Evolutionary conservation across 2,113 vertebrate genomes (phyloP), one percentile per base, ranked within the genome.

Genomic region (Scortum barcoo): DNA sequence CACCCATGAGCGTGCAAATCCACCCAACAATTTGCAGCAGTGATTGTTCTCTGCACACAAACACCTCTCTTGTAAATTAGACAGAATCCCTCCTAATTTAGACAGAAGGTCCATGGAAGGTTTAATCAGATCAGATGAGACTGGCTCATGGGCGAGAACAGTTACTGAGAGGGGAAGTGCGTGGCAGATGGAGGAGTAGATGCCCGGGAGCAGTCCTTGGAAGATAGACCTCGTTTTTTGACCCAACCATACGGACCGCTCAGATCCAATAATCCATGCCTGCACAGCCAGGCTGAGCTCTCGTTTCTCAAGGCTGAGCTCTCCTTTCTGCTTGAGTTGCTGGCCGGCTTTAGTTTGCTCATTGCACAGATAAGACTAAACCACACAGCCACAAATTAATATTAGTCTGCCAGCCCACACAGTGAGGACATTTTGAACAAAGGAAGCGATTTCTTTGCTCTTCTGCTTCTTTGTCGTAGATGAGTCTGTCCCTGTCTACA

Each of bases 151-250:
- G 80, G 78, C 48, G 42, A 65, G 46, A 63, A 33, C 78, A 60
- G 78, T 86, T 73, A 72, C 78, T 81, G 78, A 86, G 71, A 65
- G 44, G 76, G 81, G 78, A 65, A 83, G 71, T 85, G 62, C 4
- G 51, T 86, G 83, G 89, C 94, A 95, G 94, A 95, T 94, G 94
- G 94, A 89, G 84, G 86, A 88, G 92, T 74, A 84, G 83, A 91
- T 94, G 93, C 93, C 93, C 36, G 89, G 62, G 77, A 92, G 93
- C 91, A 54, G 68, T 86, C 75, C 83, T 92, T 93, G 94, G 93
- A 95, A 92, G 85, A 84, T 51, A 86, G 89, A 87, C 83, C 90
- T 88, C 50, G 63, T 92, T 92, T 92, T 93, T 63, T 90, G 88
- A 88, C 95, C 93, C 93, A 90, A 81, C 76, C 91, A 90, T 92